Base-by-base conservation (phyloP, 2,113 vertebrate genomes). In the Noturus placidus region DNA sequence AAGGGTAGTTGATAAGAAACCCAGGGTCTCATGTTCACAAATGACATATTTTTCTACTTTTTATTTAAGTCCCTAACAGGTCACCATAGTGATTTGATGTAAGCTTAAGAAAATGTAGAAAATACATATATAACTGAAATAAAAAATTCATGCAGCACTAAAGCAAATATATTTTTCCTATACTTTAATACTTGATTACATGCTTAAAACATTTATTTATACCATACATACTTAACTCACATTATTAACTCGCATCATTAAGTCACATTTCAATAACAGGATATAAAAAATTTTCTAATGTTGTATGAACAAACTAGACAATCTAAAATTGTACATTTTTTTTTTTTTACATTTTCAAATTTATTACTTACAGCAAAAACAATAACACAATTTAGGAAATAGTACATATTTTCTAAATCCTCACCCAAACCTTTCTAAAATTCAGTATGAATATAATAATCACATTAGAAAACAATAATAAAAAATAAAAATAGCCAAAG, bases 1-100 rank as follows among this genome's bases (percentile, higher is more conserved):
- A 22, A 61, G 9, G 7, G 59, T 25, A 61, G 22, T 10, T 61
- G 20, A 61, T 61, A 25, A 61, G 5, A 67, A 30, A 15, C n/a
- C 11, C 27, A 67, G 27, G 27, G 19, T 72, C 63, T 78, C 54
- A 50, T 52, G 25, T 63, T 84, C 30, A 57, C 33, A 52, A 67
- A 87, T 86, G 57, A 61, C 69, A 42, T 69, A 20, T 61, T 30
- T 82, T 65, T 56, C 85, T 78, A 81, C 69, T 50, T 17, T 56
- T 61, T 22, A 25, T 61, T 61, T 61, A 61, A 61, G 20, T 61
- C 20, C 17, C 4, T 20, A 56, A 61, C 50, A 74, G 70, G n/a
- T 35, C 52, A 74, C 83, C 35, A 61, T 61, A 61, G 6, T 7
- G 20, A 61, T 61, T 7, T 61, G 22, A 61, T 25, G 59, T 61